Percentiles rank a stretch among this genome's conserved stretches.
Conservation (phyloP, 2,888 invertebrate genomes). For the Ichneumoninae sp. region DNA sequence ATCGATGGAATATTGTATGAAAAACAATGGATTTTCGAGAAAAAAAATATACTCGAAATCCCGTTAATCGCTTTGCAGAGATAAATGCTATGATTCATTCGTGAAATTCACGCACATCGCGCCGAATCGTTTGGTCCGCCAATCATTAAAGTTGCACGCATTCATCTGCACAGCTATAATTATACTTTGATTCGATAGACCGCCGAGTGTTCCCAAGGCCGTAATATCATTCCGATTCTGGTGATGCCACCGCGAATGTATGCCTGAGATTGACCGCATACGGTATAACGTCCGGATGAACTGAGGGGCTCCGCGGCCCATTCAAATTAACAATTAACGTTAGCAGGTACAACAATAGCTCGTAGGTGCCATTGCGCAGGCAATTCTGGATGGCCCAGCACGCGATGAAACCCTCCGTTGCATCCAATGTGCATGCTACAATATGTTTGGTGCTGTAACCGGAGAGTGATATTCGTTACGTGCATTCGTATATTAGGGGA, state of each 20-base stretch:
- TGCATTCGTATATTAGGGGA: neutral
- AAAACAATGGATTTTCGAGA: neutral
- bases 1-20: neutral
- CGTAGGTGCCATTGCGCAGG: conserved; percentile 75
- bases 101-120: neutral
- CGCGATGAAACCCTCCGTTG: conserved; percentile 33
- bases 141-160: conserved; percentile 53
- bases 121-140: neutral
- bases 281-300: conserved; percentile 59
- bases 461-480: conserved; percentile 15
- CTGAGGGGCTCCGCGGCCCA: conserved; percentile 64
- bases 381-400: conserved; percentile 38
- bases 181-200: conserved; percentile 57
- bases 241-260: conserved; percentile 59
- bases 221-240: conserved; percentile 65
- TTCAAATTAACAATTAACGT: conserved; percentile 80
- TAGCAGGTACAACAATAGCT: conserved; percentile 79
- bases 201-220: conserved; percentile 58
- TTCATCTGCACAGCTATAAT: conserved; percentile 52
- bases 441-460: conserved; percentile 54
- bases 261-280: conserved; percentile 60
- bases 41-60: neutral
- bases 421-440: conserved; percentile 59
- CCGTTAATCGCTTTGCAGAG: neutral
- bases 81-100: neutral